Percentiles rank a stretch among this genome's conserved stretches.
These are phyloP conservation scores for Harpalus rubripes DNA, from an alignment of 2,888 invertebrate species.

Conservation along the genomic window DNA sequence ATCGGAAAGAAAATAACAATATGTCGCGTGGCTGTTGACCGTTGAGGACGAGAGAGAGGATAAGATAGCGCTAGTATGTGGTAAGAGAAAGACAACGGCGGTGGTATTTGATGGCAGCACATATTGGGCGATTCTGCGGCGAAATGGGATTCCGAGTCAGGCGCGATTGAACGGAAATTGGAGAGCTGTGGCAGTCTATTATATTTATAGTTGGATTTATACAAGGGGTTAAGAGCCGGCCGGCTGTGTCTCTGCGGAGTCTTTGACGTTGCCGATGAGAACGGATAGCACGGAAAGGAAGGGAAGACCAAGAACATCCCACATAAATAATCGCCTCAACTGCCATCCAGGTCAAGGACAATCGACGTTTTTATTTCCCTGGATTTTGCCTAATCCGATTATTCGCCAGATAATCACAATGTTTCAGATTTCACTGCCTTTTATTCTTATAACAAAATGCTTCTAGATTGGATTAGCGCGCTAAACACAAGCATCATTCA, in stretches of 20 bases:
- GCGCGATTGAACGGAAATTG: slow-evolving; percentile 72
- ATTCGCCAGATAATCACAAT: slow-evolving; percentile 49
- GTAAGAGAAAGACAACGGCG: slow-evolving; percentile 63
- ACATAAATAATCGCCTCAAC: slow-evolving; percentile 60
- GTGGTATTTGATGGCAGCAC: slow-evolving; percentile 71
- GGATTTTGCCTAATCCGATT: slow-evolving; percentile 45
- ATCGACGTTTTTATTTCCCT: slow-evolving; percentile 58
- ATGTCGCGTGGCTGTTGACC: slow-evolving; percentile 48
- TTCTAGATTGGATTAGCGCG: background rate
- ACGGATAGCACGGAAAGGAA: slow-evolving; percentile 13
- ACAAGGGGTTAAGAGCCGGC: slow-evolving; percentile 60
- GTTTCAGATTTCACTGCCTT: slow-evolving; percentile 25
- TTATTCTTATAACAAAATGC: background rate
- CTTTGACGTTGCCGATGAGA: slow-evolving; percentile 59
- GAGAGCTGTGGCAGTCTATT: slow-evolving; percentile 71
- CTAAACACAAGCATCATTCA: background rate
- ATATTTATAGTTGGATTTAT: slow-evolving; percentile 72
- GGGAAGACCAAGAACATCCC: background rate
- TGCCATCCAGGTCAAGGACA: slow-evolving; percentile 54
- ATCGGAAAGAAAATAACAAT: slow-evolving; percentile 43
- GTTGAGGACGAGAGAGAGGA: slow-evolving; percentile 1
- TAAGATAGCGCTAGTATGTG: background rate
- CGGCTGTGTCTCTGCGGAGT: slow-evolving; percentile 55
- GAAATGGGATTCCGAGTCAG: slow-evolving; percentile 71
- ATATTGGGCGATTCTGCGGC: slow-evolving; percentile 70